Base-by-base conservation (phyloP, 2,888 invertebrate genomes). In the Nezara viridula region DNA sequence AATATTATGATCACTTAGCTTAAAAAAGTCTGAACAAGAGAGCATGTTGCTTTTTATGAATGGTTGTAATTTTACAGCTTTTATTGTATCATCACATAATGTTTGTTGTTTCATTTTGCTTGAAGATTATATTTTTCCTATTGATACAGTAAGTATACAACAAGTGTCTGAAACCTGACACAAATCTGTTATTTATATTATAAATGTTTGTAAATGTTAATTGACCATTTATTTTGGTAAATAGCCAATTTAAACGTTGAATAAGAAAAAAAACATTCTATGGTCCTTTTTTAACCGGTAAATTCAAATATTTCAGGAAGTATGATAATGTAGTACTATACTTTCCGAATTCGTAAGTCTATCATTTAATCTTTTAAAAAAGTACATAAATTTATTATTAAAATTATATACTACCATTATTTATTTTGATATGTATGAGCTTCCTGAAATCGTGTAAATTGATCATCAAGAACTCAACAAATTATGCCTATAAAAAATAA, bases 41-140 rank as follows among this genome's bases (percentile, higher is more conserved):
- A 73, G 66, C 66, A 73, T 73, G 66, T 73, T 37, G n/a, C 60
- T 73, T 32, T 73, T 37, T 60, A 60, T 14, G 27, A 32, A 60
- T 60, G 27, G 32, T 60, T 55, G 9, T n/a, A 55, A 55, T 55
- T 55, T n/a, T 24, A 55, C 12, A 60, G 60, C 60, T 60, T 73
- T 73, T 73, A 6, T 37, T 73, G 37, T 37, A 19, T 44, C 44
- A 5, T 7, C 37, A 37, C 32, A 19, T 73, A 21, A 19, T 37
- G 32, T 37, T 37, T 7, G 19, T 37, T 37, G 32, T 2, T 27
- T 27, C 2, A 37, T 73, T 32, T 73, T 73, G 32, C 32, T 73
- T 73, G 66, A 73, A 37, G 7, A 37, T 21, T 9, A 27, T 60
- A 27, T 27, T 60, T 32, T 2, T 60, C 19, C 37, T 73, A 7